Conservation (phyloP, 2,797 vertebrate genomes). For the Pseudomugil gertrudae region DNA sequence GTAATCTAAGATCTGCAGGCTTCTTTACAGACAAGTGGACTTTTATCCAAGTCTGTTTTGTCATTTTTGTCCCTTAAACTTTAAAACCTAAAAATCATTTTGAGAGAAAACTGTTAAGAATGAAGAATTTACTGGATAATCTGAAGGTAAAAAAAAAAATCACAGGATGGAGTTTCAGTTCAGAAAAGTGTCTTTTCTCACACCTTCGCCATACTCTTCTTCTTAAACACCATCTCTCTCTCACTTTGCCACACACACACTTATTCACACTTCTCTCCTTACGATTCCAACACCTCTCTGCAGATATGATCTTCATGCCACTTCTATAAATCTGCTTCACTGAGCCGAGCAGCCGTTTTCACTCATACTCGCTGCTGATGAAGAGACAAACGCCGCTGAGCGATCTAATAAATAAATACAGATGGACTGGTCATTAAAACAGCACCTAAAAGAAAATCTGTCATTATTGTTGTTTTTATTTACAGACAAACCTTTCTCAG, state of each 20-base stretch:
- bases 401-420: constrained; percentile 39
- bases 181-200: constrained; percentile 38
- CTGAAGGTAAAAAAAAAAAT: constrained; percentile 17
- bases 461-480: not conserved
- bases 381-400: constrained; percentile 32
- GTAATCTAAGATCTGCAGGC: too few species aligned
- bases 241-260: constrained; percentile 29
- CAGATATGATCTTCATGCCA: constrained; percentile 59
- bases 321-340: constrained; percentile 64
- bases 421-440: constrained; percentile 11
- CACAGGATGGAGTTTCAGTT: constrained; percentile 27
- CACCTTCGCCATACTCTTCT: constrained; percentile 47
- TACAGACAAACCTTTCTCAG: not conserved
- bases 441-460: not conserved
- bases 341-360: constrained; percentile 62
- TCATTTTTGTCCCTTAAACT: too few species aligned
- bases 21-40: too few species aligned
- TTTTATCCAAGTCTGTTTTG: too few species aligned
- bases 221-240: constrained; percentile 49
- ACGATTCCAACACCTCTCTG: constrained; percentile 67
- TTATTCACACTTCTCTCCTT: constrained; percentile 55
- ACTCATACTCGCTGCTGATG: constrained; percentile 42
- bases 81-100: too few species aligned
- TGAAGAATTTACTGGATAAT: constrained; percentile 11
- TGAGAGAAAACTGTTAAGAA: not conserved